Evolutionary conservation across 2,113 vertebrate genomes (phyloP), one percentile per base, ranked within the genome.

Genomic region (Gracilinanus agilis): DNA sequence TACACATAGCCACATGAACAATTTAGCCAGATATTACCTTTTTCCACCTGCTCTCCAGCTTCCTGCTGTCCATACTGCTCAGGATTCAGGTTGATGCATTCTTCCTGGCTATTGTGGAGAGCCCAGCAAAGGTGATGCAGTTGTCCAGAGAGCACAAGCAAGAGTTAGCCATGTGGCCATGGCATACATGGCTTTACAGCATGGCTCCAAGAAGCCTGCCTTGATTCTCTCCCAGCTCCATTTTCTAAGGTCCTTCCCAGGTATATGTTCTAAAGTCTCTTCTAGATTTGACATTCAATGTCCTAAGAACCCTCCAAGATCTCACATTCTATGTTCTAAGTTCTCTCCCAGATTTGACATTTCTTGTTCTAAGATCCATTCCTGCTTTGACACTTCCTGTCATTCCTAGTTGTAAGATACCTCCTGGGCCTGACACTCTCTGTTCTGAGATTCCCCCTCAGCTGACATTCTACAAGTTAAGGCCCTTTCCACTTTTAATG

Each of bases 121-220:
- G 98, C 98, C 99, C 99, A 99, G 97, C 99, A 99, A 91, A 99
- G 95, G 44, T 99, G 98, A 96, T 99, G 96, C 90, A 99, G 98
- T 99, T 99, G 58, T 25, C 55, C 90, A 93, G 89, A 93, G 90
- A 90, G 24, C 90, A 90, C 1, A 67, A n/a, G 55, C 54, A 94
- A n/a, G 24, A 34, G n/a, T 92, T 9, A 90, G 34, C 61, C 49
- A 49, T 49, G 49, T 49, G 49, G 49, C 49, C 61, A 19, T n/a
- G 61, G 34, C 12, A 67, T 49, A 49, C 49, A 49, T 49, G 49
- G 49, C 49, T 49, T 49, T 49, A 49, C 3, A 49, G 49, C 49
- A 49, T 49, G 49, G 5, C 61, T 67, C 25, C 9, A 10, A 8
- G 25, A 58, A 58, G 56, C 25, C 25, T 58, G 56, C 56, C 25